Conservation (phyloP, 2,113 vertebrate genomes). For the Elgaria multicarinata region DNA sequence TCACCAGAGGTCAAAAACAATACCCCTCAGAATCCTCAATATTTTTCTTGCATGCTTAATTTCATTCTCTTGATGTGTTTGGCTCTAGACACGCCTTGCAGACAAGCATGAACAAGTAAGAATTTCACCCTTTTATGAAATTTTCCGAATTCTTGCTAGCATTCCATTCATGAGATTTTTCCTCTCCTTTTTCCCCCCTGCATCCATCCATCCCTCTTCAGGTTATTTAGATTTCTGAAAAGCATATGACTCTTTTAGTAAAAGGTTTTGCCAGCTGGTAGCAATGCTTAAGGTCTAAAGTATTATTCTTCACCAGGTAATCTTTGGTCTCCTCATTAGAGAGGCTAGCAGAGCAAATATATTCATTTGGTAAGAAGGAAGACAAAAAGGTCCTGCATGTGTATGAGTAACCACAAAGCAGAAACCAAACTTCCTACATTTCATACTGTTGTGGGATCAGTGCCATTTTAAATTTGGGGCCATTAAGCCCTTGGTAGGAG, state of each 20-base stretch:
- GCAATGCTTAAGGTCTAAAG: not conserved
- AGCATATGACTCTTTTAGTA: not conserved
- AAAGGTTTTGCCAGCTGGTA: not conserved
- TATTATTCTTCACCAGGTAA: not conserved
- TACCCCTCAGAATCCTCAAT: not conserved
- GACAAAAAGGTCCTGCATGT: not conserved
- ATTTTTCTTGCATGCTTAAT: not conserved
- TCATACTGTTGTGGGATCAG: not conserved
- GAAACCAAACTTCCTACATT: not conserved
- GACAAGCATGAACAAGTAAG: too few relatives aligned
- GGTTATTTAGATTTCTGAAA: not conserved
- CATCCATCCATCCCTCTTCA: not conserved
- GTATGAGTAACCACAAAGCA: not conserved
- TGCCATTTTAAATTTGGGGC: not conserved
- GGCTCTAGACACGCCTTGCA: too few relatives aligned
- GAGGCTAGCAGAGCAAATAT: not conserved
- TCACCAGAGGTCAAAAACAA: too few relatives aligned
- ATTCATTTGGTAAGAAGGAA: not conserved
- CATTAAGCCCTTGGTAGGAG: not conserved
- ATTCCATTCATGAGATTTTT: not conserved
- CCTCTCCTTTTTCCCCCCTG: not conserved
- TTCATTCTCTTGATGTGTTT: not conserved
- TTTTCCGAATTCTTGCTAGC: not conserved
- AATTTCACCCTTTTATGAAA: not conserved
- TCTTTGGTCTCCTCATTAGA: not conserved